Evolutionary conservation across 2,113 vertebrate genomes (phyloP), one percentile per base, ranked within the genome.

Genomic region (Poeciliopsis turrubarensis): DNA sequence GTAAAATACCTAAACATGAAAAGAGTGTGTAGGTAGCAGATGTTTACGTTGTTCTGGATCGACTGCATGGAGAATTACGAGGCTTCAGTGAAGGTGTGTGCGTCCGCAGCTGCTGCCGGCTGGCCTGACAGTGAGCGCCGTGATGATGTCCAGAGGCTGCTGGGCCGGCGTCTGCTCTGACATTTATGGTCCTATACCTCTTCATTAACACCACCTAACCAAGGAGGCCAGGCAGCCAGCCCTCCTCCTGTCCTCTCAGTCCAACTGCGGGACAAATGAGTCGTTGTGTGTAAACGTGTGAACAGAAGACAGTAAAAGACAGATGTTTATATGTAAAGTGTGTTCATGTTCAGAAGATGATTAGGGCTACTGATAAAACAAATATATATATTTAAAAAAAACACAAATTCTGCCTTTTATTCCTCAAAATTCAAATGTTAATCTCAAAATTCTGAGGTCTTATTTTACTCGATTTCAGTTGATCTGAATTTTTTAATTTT

Each of bases 161-260:
- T 78, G 81, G 90, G 87, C 94, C 87, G 94, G 94, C 93, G 94
- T 95, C 95, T 91, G 91, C 94, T 92, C 94, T 96, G 95, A 94
- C 95, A 92, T 94, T 95, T 96, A 95, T 86, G 92, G 93, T 93
- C 93, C 94, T 94, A 94, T 94, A 94, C 93, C 95, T 94, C 95
- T 93, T 96, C 94, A 95, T 96, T 96, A 96, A 90, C 94, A 95
- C 94, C 94, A 96, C 89, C 94, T 96, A 96, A 95, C 95, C 94
- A 91, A 91, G 93, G 94, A 91, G 82, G 80, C 92, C 79, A 93
- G 86, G 89, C 90, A 60, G 19, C 68, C 82, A 75, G 74, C 82
- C 78, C 72, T n/a, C 76, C 72, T n/a, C 76, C 77, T 76, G 63
- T 75, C 70, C 82, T 80, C 86, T 51, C 27, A 70, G 73, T 82